Conservation (phyloP, 2,888 invertebrate species). For the Oscheius onirici region DNA sequence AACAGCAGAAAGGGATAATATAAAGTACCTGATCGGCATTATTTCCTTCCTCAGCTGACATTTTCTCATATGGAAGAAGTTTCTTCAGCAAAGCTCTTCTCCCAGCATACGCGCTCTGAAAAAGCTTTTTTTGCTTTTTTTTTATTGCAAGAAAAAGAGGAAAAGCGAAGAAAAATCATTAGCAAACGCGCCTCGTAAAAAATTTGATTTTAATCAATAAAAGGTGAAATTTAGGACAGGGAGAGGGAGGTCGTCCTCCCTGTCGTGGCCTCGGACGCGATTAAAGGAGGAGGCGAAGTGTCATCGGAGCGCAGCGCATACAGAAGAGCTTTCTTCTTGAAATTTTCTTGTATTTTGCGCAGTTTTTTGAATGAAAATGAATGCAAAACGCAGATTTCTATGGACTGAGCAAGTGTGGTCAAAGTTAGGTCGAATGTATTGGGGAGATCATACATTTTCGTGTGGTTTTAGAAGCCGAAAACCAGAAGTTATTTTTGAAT, state of each 20-base stretch:
- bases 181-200: no score
- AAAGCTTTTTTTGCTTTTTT: not conserved
- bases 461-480: no score
- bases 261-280: conserved; percentile 22
- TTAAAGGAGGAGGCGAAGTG: conserved; percentile 16
- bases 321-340: not conserved
- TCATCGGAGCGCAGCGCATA: not conserved
- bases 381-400: not conserved
- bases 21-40: conserved; percentile 15
- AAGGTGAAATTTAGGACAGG: not conserved
- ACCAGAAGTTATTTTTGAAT: no score
- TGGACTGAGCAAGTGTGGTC: no score
- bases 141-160: not conserved
- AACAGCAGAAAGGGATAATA: not conserved
- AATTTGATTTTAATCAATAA: not conserved
- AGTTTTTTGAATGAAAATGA: not conserved
- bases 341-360: not conserved
- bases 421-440: no score
- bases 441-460: no score
- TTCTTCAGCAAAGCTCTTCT: conserved; percentile 11
- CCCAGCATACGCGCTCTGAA: conserved; percentile 25
- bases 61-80: not conserved
- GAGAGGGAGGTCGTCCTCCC: not conserved
- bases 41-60: conserved; percentile 19
- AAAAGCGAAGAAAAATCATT: no score